Conservation (phyloP, 2,797 vertebrate genomes). For the Eulemur mongoz region DNA sequence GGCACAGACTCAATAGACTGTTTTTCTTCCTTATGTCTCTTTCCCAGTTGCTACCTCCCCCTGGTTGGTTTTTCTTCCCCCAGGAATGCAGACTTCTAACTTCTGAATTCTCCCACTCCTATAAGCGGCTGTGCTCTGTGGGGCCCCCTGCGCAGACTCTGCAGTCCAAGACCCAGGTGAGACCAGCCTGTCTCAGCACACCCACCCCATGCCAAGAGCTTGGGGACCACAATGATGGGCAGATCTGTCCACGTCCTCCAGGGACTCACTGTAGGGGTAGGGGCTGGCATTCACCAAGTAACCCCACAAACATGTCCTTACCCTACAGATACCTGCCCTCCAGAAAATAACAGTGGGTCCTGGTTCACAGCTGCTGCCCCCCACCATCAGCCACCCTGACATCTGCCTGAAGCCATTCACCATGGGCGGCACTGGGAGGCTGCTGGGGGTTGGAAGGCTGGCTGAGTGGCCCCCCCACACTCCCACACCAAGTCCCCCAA, state of each 20-base stretch:
- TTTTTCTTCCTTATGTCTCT: neutral
- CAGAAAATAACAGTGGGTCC: neutral
- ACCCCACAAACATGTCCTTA: neutral
- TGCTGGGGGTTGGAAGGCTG: neutral
- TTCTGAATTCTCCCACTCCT: neutral
- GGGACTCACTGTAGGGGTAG: neutral
- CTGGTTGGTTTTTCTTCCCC: neutral
- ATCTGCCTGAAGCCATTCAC: neutral
- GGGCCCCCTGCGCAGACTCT: neutral
- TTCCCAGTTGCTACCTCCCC: neutral
- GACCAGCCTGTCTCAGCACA: neutral
- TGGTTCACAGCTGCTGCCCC: neutral
- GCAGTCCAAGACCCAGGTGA: neutral
- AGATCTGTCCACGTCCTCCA: neutral
- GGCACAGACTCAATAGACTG: neutral
- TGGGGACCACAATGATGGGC: neutral
- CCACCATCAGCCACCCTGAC: neutral
- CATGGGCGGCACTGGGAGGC: fast-evolving
- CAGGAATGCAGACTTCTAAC: neutral
- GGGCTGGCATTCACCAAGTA: neutral
- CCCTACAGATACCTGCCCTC: neutral
- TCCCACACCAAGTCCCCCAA: neutral
- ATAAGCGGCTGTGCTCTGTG: neutral
- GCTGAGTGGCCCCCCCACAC: neutral
- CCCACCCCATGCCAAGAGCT: neutral